Conservation (phyloP, 2,797 vertebrate species). For the Craterocephalus amniculus region DNA sequence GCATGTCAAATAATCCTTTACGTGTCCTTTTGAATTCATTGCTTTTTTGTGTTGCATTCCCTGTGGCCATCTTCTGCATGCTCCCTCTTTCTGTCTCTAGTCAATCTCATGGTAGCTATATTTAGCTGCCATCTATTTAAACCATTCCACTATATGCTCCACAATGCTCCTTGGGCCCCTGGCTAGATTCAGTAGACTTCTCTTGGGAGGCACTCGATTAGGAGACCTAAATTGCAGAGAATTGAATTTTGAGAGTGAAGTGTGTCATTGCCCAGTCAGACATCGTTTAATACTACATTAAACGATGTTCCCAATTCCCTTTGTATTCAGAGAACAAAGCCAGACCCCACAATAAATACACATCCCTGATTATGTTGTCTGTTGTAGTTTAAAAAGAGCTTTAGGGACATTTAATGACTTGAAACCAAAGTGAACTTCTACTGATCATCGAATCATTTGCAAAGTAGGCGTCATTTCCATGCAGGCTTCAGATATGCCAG, state of each 20-base stretch:
- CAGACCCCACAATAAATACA: slow-evolving; percentile 23
- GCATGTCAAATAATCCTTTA: slow-evolving; percentile 36
- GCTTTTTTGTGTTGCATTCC: slow-evolving; percentile 46
- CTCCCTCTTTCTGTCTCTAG: slow-evolving; percentile 59
- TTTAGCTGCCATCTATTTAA: slow-evolving; percentile 82
- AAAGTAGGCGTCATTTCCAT: neutral
- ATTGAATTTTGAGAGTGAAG: slow-evolving; percentile 77
- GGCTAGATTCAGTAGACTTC: slow-evolving; percentile 77
- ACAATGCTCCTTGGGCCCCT: slow-evolving; percentile 78
- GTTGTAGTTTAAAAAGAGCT: slow-evolving; percentile 5
- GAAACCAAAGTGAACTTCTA: neutral
- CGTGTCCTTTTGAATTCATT: slow-evolving; percentile 31
- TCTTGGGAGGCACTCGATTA: slow-evolving; percentile 80
- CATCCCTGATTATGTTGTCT: slow-evolving; percentile 10
- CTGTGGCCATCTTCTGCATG: slow-evolving; percentile 38
- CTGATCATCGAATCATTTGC: neutral
- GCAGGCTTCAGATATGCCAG: neutral
- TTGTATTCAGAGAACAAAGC: slow-evolving; percentile 27
- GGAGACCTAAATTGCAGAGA: slow-evolving; percentile 83
- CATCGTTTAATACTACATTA: slow-evolving; percentile 43
- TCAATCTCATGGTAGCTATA: slow-evolving; percentile 77
- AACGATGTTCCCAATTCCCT: slow-evolving; percentile 38
- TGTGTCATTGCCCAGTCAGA: slow-evolving; percentile 75
- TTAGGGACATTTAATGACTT: slow-evolving; percentile 6
- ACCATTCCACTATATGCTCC: slow-evolving; percentile 76